Evolutionary conservation across 2,113 vertebrate genomes (phyloP), one percentile per base, ranked within the genome.

Genomic region (Datnioides undecimradiatus): DNA sequence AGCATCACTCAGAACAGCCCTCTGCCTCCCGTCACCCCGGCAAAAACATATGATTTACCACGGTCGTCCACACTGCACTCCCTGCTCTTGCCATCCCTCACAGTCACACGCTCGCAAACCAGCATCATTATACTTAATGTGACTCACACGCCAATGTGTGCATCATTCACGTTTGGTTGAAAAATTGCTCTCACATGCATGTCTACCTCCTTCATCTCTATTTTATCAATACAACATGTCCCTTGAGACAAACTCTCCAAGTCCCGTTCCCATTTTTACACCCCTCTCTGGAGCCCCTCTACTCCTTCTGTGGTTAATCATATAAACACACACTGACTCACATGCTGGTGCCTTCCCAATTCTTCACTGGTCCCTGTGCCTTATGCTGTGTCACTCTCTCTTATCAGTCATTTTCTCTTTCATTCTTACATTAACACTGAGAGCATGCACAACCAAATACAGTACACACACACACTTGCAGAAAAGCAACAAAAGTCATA

Each of bases 11-110:
- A 87, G 46, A 62, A 54, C 10, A 29, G 46, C 70, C 34, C 45
- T 64, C 71, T 64, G 76, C 75, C 77, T 69, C 67, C 62, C 49
- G 7, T 87, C 87, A 69, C 57, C 51, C 74, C 23, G 69, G 36
- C 75, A 89, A 76, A 87, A 87, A 85, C 87, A 86, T 80, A 83
- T 77, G 78, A 86, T 87, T 75, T 71, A 67, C 46, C 73, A 51
- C 54, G 29, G 41, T 59, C 19, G 23, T 58, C 66, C 73, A 55
- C 57, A 8, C 43, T 43, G 70, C 63, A 52, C 34, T 74, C 70
- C 38, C 68, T 7, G 19, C 62, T 73, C 73, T 79, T 78, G 41
- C 12, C 66, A 71, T 76, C 82, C 52, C 74, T 86, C 86, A 43
- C 48, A 77, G 64, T 64, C 63, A 72, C 52, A 33, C 51, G 21